A percentile compares a stretch with the other conserved stretches of the same genome.
Conservation (phyloP, 2,797 vertebrate genomes). For the Menidia menidia region DNA sequence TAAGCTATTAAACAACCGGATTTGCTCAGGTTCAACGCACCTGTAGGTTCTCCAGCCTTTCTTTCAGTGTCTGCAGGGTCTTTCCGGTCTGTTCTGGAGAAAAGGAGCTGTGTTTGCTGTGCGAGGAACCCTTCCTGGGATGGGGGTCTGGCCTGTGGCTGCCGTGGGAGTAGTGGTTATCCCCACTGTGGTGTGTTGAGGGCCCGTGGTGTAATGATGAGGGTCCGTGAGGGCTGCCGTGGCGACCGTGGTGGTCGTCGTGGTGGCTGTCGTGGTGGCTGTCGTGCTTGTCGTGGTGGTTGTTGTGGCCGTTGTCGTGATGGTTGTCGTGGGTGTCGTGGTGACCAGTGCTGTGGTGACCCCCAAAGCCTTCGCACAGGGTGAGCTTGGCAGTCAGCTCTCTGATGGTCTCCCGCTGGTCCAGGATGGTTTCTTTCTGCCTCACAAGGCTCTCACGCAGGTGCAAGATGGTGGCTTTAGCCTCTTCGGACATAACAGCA, state of each 20-base stretch:
- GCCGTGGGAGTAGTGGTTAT: conserved; percentile 67
- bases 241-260: conserved; percentile 49
- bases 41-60: conserved; percentile 86
- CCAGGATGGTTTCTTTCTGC: conserved; percentile 88
- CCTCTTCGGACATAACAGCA: conserved; percentile 81
- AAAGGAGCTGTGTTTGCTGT: conserved; percentile 71
- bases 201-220: conserved; percentile 54
- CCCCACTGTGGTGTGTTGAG: conserved; percentile 58
- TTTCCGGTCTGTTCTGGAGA: conserved; percentile 84
- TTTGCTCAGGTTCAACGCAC: conserved; percentile 53
- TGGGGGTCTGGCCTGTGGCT: conserved; percentile 72
- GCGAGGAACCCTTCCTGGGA: conserved; percentile 67
- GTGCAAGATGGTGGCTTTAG: conserved; percentile 86
- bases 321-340: conserved; percentile 47
- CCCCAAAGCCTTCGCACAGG: conserved; percentile 83
- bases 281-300: conserved; percentile 19
- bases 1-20: accelerated
- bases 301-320: conserved; percentile 32
- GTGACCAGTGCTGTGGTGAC: conserved; percentile 62
- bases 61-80: conserved; percentile 85
- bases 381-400: conserved; percentile 87
- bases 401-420: conserved; percentile 87
- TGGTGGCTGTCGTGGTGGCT: conserved; percentile 35
- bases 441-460: conserved; percentile 86
- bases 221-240: conserved; percentile 33